phyloP scores from a whole-genome alignment of 2,113 vertebrate species.

The Pungitius pungitius region DNA sequence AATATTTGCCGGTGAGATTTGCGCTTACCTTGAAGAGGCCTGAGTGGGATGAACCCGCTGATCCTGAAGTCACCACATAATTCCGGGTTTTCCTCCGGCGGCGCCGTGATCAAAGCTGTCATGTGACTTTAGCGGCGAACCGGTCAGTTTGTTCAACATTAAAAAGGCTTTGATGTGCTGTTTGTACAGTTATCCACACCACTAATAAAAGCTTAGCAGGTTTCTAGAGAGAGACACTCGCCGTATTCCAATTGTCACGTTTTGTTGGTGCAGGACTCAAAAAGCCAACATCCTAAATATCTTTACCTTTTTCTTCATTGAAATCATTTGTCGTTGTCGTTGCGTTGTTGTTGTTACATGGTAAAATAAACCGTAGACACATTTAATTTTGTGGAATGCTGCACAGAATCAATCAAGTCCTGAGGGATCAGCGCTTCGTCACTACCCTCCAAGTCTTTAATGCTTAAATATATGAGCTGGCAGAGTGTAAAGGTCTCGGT shows the following conservation, averaged over 20 bases:
- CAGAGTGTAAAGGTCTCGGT: constrained; percentile 57
- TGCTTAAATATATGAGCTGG: constrained; percentile 50
- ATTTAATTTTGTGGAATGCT: background rate
- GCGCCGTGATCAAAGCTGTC: constrained; percentile 32
- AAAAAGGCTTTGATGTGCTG: background rate
- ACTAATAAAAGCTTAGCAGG: background rate
- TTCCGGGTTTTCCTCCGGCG: constrained; percentile 22
- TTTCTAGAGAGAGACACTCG: background rate
- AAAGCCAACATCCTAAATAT: background rate
- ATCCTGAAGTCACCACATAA: constrained; percentile 52
- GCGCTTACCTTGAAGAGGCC: constrained; percentile 35
- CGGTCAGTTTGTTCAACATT: background rate
- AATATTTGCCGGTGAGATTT: constrained; percentile 59
- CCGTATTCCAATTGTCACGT: background rate
- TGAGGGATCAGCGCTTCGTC: constrained; percentile 35
- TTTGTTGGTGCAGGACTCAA: background rate
- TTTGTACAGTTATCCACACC: background rate
- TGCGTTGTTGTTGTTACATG: background rate
- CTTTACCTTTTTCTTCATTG: background rate
- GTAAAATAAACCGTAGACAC: background rate
- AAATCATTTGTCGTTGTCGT: background rate
- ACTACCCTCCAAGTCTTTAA: constrained; percentile 27
- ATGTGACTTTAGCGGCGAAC: constrained; percentile 6
- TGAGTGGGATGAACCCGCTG: constrained; percentile 38
- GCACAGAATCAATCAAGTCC: constrained; percentile 3